Evolutionary conservation across 2,888 invertebrate genomes (phyloP).

Genomic region (Kuschelorhynchus macadamiae): DNA sequence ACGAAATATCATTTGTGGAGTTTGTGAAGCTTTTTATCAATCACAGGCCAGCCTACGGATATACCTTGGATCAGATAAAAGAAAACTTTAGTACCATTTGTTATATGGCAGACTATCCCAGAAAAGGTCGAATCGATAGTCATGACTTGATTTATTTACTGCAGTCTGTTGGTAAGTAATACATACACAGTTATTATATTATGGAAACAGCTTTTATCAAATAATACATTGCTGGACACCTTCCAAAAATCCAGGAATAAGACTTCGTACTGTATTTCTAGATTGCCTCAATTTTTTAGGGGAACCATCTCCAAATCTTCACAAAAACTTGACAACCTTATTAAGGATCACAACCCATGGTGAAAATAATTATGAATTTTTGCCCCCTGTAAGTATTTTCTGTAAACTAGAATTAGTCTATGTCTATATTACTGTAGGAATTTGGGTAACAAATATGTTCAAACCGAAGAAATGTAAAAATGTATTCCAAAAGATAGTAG

Average conservation of each 20-base stretch:
- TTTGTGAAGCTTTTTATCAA: constrained; percentile 78
- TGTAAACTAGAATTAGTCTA: too few species aligned
- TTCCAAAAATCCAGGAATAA: too few species aligned
- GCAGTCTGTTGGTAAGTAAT: constrained; percentile 52
- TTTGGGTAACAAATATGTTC: too few species aligned
- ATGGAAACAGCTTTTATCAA: too few species aligned
- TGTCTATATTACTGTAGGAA: too few species aligned
- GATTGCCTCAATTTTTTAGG: constrained; percentile 55
- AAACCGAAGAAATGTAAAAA: too few species aligned
- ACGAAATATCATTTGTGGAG: constrained; percentile 77
- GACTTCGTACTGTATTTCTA: too few species aligned
- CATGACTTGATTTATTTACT: constrained; percentile 58
- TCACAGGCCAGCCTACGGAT: constrained; percentile 75
- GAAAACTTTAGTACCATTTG: constrained; percentile 69
- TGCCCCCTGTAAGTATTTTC: constrained; percentile 58
- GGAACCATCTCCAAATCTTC: constrained; percentile 55
- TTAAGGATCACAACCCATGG: constrained; percentile 50
- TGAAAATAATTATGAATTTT: constrained; percentile 56
- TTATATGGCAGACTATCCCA: constrained; percentile 48
- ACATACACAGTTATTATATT: too few species aligned
- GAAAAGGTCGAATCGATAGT: constrained; percentile 48
- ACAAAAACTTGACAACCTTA: constrained; percentile 58
- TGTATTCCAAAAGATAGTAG: too few species aligned
- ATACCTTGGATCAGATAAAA: constrained; percentile 68
- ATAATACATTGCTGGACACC: too few species aligned